A percentile compares a stretch with the other conserved stretches of the same genome.
Evolutionary conservation across 1,140 invertebrate genomes (phyloP).

Genomic region (Trachymyrmex cornetzi): DNA sequence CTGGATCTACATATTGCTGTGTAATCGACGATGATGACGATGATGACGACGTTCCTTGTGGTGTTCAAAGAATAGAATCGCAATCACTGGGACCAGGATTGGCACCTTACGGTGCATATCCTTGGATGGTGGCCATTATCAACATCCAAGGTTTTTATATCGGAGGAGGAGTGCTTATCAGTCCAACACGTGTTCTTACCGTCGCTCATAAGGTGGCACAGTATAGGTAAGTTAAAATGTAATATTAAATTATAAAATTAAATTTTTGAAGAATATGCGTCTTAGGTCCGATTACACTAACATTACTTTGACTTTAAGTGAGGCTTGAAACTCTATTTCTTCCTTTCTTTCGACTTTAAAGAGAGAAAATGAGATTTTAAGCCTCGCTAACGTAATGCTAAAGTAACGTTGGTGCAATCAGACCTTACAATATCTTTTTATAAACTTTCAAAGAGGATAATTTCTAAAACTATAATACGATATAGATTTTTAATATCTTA

Average conservation of each 20-base stretch:
- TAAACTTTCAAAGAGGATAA: not conserved
- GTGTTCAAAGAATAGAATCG: no score
- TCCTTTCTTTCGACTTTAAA: no score
- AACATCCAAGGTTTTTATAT: constrained; percentile 86
- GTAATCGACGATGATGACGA: constrained; percentile 6
- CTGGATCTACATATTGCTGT: constrained; percentile 86
- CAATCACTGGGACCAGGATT: no score
- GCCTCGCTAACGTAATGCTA: no score
- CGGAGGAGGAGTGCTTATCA: constrained; percentile 90
- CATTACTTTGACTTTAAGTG: no score
- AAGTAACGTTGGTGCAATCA: no score
- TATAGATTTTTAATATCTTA: not conserved
- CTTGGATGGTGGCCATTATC: constrained; percentile 87
- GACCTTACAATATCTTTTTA: not conserved
- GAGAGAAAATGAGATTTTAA: no score
- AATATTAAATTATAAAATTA: not conserved
- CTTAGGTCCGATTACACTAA: not conserved
- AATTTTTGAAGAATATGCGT: not conserved
- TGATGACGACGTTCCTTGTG: no score
- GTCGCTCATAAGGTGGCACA: constrained; percentile 89
- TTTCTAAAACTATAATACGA: not conserved
- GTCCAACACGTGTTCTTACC: constrained; percentile 89
- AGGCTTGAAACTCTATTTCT: no score
- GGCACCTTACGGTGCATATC: constrained; percentile 87
- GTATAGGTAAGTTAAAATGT: constrained; percentile 87